phyloP scores from a whole-genome alignment of 2,797 vertebrate species.

The Clarias platycephalus region DNA sequence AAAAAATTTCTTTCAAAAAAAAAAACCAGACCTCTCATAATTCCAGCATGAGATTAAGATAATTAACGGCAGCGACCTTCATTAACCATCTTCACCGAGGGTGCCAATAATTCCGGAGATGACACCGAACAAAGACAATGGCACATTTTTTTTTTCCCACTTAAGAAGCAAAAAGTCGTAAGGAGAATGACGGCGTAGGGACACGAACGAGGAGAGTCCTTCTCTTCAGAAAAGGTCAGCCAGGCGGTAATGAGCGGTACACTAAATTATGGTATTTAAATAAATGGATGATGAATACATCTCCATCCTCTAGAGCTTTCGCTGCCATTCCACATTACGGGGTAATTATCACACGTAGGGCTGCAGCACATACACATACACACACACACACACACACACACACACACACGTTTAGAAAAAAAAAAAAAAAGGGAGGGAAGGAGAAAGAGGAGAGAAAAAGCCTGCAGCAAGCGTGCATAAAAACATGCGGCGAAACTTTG shows the following conservation, averaged over 20 bases:
- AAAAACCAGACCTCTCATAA: background rate
- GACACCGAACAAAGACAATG: background rate
- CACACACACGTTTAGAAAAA: slow-evolving; percentile 20
- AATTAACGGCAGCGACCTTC: slow-evolving; percentile 5
- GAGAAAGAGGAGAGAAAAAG: slow-evolving; percentile 42
- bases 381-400: slow-evolving; percentile 22
- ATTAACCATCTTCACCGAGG: background rate
- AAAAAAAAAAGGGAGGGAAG: slow-evolving; percentile 16
- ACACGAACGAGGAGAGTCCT: slow-evolving; percentile 52
- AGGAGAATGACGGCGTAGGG: background rate
- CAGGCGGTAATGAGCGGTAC: slow-evolving; percentile 63
- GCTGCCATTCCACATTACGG: slow-evolving; percentile 57
- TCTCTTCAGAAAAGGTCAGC: slow-evolving; percentile 62
- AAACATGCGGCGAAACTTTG: slow-evolving; percentile 57
- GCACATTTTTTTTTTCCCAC: slow-evolving; percentile 21
- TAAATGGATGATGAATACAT: slow-evolving; percentile 64
- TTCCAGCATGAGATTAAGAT: background rate
- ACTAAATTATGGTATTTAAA: slow-evolving; percentile 70
- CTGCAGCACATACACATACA: slow-evolving; percentile 30
- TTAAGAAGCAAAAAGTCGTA: slow-evolving; percentile 5
- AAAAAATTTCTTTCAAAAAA: background rate
- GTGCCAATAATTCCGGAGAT: slow-evolving; percentile 2
- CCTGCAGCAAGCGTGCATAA: slow-evolving; percentile 51
- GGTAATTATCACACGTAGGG: slow-evolving; percentile 57
- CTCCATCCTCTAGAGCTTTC: slow-evolving; percentile 56